Evolutionary conservation across 1,140 invertebrate genomes (phyloP), one percentile per base, ranked within the genome.

Genomic region (Agraylea sexmaculata): DNA sequence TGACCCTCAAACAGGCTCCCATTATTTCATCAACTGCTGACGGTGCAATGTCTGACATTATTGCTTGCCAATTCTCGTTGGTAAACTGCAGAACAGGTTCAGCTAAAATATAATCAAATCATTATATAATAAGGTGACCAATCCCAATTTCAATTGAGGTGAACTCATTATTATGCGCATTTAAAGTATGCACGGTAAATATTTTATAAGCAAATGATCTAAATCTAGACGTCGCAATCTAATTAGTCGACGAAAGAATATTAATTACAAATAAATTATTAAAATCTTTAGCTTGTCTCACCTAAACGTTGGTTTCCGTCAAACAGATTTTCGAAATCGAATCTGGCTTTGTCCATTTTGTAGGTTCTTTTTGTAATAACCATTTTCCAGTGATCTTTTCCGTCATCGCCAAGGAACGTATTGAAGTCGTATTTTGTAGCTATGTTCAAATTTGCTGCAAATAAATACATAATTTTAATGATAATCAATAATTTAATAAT

Each of bases 301-400:
- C 71, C 61, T 18, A 75, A 52, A 15, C 64, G 34, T 42, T 58
- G 57, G 49, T 66, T 56, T 11, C 69, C 70, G 10, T 58, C 53
- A 45, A 74, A 73, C 0, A 75, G 56, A 54, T 74, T 73, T 37
- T 52, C 56, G 49, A 67, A 65, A 27, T 69, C 67, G 51, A 74
- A 71, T 2, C 57, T 50, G 0, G 70, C 62, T 17, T 54, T 56
- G 12, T 58, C 56, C 42, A 70, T 64, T 28, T 52, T 56, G 46
- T 69, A 68, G 47, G 56, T 62, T 31, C 69, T 57, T 15, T 55
- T 59, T 51, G 66, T 66, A 35, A 54, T 57, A 15, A 57, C 53
- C 6, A 66, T 49, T 39, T 46, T 58, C 59, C 64, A 56, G 50
- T 70, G 62, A 2, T 56, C 62, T 28, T 70, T 60, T 2, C 60